Conservation (phyloP, 2,888 invertebrate species). For the Heteromyza rotundicornis region DNA sequence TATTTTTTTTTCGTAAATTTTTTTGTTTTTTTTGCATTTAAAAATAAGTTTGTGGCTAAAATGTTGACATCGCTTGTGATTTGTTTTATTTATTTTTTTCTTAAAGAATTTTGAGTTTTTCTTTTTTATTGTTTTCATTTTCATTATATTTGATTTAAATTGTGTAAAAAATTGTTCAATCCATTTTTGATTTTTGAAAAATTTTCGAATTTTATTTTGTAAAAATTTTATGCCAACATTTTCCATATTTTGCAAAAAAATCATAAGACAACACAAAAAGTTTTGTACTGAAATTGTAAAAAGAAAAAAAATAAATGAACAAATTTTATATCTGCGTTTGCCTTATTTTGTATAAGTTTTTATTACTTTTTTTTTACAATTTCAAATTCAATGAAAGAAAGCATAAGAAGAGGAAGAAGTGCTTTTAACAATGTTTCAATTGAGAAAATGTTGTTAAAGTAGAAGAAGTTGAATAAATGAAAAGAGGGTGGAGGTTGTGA, state of each 20-base stretch:
- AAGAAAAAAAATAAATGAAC: conserved; percentile 25
- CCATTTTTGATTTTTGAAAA: conserved; percentile 34
- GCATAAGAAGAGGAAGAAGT: too few species aligned
- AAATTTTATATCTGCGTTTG: too few species aligned
- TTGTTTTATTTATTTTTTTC: conserved; percentile 26
- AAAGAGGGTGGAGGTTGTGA: too few species aligned
- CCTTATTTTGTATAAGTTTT: too few species aligned
- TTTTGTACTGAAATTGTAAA: conserved; percentile 19
- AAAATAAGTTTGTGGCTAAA: conserved; percentile 50
- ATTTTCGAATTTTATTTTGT: conserved; percentile 34
- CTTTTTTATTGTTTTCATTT: conserved; percentile 21
- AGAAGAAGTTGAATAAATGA: too few species aligned
- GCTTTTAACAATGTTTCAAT: too few species aligned
- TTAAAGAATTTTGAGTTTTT: conserved; percentile 10
- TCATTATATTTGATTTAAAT: conserved; percentile 10
- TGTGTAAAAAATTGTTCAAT: conserved; percentile 9
- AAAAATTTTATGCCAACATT: conserved; percentile 61
- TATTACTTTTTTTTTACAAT: too few species aligned
- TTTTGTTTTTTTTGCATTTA: too few species aligned
- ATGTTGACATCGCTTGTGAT: conserved; percentile 63
- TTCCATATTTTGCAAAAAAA: conserved; percentile 32
- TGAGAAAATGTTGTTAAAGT: too few species aligned
- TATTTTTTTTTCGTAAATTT: too few species aligned
- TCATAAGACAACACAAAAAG: too few species aligned
- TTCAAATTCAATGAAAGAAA: too few species aligned